phyloP scores from a whole-genome alignment of 2,797 vertebrate genomes.

The Platalea minor region DNA sequence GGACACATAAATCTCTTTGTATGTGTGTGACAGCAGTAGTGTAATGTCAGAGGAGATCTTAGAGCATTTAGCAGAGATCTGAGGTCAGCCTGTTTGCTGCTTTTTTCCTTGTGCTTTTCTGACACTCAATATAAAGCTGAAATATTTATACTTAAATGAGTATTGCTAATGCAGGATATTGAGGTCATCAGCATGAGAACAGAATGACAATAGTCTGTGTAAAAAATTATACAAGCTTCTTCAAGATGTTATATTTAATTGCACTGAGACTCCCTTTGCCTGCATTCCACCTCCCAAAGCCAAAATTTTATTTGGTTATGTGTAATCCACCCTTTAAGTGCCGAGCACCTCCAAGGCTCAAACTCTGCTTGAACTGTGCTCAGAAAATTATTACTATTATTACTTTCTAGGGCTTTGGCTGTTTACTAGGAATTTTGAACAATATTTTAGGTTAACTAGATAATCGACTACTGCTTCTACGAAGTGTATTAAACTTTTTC shows the following conservation, averaged over 20 bases:
- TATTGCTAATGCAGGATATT: constrained; percentile 56
- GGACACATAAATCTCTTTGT: constrained; percentile 42
- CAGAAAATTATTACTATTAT: background rate
- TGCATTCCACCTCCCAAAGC: background rate
- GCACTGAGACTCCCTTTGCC: constrained; percentile 13
- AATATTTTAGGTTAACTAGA: background rate
- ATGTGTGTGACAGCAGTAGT: background rate
- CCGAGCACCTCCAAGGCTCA: background rate
- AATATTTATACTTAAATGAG: constrained; percentile 47
- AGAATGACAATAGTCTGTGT: background rate
- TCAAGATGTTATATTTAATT: constrained; percentile 46
- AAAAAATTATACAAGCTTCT: constrained; percentile 43
- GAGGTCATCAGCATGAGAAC: constrained; percentile 29
- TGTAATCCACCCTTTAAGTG: background rate
- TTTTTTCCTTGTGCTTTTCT: constrained; percentile 49
- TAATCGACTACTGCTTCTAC: background rate
- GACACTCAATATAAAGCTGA: constrained; percentile 39
- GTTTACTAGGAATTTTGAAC: background rate
- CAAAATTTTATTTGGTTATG: background rate
- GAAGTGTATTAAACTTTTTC: background rate
- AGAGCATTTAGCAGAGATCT: constrained; percentile 41
- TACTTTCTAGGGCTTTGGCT: background rate
- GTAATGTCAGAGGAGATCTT: constrained; percentile 32
- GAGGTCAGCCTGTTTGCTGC: constrained; percentile 37
- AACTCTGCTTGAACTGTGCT: background rate